phyloP scores from a whole-genome alignment of 2,888 invertebrate species.

The Agrotis segetum region DNA sequence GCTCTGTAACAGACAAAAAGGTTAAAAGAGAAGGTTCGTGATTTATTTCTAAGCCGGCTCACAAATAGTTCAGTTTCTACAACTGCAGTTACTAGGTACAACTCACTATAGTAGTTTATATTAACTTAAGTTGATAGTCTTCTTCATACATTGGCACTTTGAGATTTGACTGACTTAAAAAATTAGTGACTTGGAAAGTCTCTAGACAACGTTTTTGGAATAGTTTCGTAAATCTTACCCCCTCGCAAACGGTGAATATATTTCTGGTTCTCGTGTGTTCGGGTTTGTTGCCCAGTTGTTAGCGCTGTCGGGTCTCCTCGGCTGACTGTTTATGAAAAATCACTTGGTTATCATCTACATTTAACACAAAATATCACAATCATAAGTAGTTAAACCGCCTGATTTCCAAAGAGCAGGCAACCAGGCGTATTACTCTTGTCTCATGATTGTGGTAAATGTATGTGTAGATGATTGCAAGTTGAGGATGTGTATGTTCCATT shows the following conservation, averaged over 20 bases:
- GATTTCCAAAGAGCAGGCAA: background rate
- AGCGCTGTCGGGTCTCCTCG: slow-evolving; percentile 65
- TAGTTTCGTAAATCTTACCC: slow-evolving; percentile 58
- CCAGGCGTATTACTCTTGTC: no score
- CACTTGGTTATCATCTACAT: background rate
- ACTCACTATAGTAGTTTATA: no score
- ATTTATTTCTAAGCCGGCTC: no score
- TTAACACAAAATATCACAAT: background rate
- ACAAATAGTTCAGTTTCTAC: no score
- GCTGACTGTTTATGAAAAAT: slow-evolving; percentile 58
- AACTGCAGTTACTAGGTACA: no score
- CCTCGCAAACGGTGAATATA: slow-evolving; percentile 61
- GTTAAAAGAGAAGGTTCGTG: no score
- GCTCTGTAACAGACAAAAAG: slow-evolving; percentile 42
- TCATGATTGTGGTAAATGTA: no score
- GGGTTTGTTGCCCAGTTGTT: slow-evolving; percentile 52
- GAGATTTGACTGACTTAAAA: background rate
- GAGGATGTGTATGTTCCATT: no score
- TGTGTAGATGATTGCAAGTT: background rate
- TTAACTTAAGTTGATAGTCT: no score
- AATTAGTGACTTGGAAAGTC: background rate
- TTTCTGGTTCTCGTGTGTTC: slow-evolving; percentile 46
- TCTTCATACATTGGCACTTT: no score
- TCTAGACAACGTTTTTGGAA: background rate
- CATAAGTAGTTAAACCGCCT: background rate